Conservation (phyloP, 2,113 vertebrate species). For the Microcebus griseorufus region DNA sequence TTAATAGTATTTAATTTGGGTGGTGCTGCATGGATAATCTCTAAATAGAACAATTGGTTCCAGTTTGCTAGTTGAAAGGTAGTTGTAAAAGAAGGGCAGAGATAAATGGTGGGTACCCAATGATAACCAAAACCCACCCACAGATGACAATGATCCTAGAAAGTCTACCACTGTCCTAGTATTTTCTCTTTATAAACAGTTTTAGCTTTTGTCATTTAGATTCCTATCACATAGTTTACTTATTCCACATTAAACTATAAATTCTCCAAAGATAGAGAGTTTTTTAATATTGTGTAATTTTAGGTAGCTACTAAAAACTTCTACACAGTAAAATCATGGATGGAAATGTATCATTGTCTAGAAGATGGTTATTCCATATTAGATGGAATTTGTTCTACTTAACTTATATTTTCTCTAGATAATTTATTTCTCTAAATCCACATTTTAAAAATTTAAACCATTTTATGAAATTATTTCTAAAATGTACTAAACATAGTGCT, state of each 20-base stretch:
- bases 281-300: background rate
- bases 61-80: constrained; percentile 25
- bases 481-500: background rate
- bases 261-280: background rate
- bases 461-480: background rate
- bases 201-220: background rate
- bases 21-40: background rate
- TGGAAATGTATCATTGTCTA: constrained; percentile 9
- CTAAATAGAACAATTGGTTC: background rate
- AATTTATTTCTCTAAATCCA: background rate
- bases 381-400: background rate
- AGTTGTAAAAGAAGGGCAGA: background rate
- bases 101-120: background rate
- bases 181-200: background rate
- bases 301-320: background rate
- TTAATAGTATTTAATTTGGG: background rate
- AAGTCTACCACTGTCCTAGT: background rate
- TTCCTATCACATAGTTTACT: background rate
- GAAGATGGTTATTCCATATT: background rate
- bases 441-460: background rate
- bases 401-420: background rate
- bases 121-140: background rate
- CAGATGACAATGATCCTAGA: background rate
- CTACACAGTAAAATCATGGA: background rate
- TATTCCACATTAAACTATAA: background rate